phyloP scores from a whole-genome alignment of 2,113 vertebrate species.

The Copsychus sechellarum region DNA sequence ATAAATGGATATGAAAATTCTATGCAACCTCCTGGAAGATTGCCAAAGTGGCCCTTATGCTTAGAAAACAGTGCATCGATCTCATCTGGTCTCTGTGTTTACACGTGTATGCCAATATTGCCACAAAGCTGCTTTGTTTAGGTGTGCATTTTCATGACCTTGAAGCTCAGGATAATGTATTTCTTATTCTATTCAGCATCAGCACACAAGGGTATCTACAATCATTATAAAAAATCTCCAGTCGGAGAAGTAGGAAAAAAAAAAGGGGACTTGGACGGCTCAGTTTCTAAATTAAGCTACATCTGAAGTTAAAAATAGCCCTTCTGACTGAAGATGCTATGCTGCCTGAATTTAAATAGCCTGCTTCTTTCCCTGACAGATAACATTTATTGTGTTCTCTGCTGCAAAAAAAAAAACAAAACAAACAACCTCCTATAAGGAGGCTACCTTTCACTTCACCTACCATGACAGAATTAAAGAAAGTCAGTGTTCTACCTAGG shows the following conservation, averaged over 20 bases:
- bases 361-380: constrained; percentile 66
- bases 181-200: constrained; percentile 53
- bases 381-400: constrained; percentile 68
- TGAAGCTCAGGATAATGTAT: constrained; percentile 30
- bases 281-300: constrained; percentile 87
- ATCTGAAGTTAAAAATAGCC: constrained; percentile 89
- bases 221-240: constrained; percentile 72
- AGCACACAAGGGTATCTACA: constrained; percentile 44
- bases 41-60: not conserved
- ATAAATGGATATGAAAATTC: not conserved
- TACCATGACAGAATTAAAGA: not conserved
- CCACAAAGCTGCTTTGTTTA: not conserved
- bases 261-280: constrained; percentile 80
- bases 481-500: not conserved
- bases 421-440: not conserved
- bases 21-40: not conserved
- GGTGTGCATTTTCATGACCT: constrained; percentile 32
- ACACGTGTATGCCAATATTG: not conserved
- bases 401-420: not conserved
- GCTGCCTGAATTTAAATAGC: constrained; percentile 81
- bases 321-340: constrained; percentile 73
- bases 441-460: not conserved
- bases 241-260: constrained; percentile 58
- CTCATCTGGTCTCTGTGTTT: not conserved
- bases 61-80: not conserved